These are phyloP conservation scores for Sphaerodactylus townsendi DNA, from an alignment of 2,113 vertebrate genomes.

Conservation along the genomic window DNA sequence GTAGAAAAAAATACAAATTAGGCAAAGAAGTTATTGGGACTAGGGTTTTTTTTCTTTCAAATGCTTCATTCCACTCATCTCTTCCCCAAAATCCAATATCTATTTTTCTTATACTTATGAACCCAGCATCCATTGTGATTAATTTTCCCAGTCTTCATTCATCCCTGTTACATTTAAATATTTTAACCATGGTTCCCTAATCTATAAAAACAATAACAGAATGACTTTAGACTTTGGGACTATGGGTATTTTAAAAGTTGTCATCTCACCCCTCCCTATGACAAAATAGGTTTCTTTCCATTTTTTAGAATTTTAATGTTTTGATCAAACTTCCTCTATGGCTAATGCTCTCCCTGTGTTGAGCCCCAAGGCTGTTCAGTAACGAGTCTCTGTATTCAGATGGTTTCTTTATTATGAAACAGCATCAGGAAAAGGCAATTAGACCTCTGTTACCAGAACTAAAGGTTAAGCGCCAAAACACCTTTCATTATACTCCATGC, in stretches of 20 bases:
- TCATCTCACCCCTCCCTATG: background rate
- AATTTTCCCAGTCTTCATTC: conserved; percentile 46
- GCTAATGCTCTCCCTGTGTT: accelerated
- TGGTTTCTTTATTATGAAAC: no score
- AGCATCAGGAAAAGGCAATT: no score
- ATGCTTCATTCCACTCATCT: conserved; percentile 8
- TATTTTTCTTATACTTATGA: background rate
- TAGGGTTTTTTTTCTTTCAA: conserved; percentile 56
- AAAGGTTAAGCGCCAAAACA: no score
- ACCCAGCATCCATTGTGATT: background rate
- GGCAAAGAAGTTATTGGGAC: background rate
- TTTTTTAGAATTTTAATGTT: conserved; percentile 15
- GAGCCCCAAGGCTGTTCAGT: no score
- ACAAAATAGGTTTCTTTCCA: conserved; percentile 9
- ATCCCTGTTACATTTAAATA: conserved; percentile 39
- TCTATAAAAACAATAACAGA: background rate
- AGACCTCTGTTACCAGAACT: no score
- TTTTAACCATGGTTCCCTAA: conserved; percentile 32
- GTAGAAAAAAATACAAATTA: background rate
- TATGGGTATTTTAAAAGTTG: background rate
- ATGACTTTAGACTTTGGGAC: background rate
- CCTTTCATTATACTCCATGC: no score
- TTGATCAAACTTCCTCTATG: conserved; percentile 5
- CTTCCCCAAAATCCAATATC: conserved; percentile 28
- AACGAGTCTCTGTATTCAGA: no score